phyloP scores from a whole-genome alignment of 2,888 invertebrate species.

The Netelia virgata region DNA sequence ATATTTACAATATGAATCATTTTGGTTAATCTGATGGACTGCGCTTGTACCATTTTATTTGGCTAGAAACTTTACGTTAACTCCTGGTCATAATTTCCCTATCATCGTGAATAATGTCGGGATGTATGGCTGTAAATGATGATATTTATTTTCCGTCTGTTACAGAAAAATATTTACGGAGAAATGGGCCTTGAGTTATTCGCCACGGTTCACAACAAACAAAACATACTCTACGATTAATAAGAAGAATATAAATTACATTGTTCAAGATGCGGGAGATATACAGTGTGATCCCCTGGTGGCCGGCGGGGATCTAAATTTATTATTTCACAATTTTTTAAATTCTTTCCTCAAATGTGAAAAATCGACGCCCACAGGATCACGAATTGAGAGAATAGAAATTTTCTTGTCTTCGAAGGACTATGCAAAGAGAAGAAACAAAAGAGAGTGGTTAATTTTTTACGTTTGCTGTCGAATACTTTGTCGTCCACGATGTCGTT shows the following conservation, averaged over 20 bases:
- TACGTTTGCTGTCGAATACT: constrained; percentile 12
- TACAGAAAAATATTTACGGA: constrained; percentile 35
- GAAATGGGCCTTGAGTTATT: constrained; percentile 65
- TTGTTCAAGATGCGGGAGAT: constrained; percentile 82
- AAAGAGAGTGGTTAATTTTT: constrained; percentile 21
- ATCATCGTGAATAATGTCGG: too few relatives aligned
- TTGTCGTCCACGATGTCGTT: constrained; percentile 90
- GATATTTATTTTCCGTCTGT: constrained; percentile 11
- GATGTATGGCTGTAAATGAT: background rate
- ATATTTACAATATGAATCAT: background rate
- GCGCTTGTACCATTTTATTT: too few relatives aligned
- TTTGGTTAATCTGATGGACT: too few relatives aligned
- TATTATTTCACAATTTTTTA: background rate
- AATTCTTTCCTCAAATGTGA: constrained; percentile 50
- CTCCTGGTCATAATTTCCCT: too few relatives aligned
- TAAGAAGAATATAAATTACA: constrained; percentile 33
- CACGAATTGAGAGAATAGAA: constrained; percentile 31
- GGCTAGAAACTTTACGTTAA: too few relatives aligned
- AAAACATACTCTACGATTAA: constrained; percentile 37
- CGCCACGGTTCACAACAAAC: constrained; percentile 19
- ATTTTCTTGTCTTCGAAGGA: constrained; percentile 23
- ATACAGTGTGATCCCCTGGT: constrained; percentile 78
- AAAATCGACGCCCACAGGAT: constrained; percentile 22
- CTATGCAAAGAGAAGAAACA: constrained; percentile 53
- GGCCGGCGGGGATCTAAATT: constrained; percentile 79